These are phyloP conservation scores for Pterobdella sp. DNA, from an alignment of 2,888 invertebrate species.

Conservation along the genomic window DNA sequence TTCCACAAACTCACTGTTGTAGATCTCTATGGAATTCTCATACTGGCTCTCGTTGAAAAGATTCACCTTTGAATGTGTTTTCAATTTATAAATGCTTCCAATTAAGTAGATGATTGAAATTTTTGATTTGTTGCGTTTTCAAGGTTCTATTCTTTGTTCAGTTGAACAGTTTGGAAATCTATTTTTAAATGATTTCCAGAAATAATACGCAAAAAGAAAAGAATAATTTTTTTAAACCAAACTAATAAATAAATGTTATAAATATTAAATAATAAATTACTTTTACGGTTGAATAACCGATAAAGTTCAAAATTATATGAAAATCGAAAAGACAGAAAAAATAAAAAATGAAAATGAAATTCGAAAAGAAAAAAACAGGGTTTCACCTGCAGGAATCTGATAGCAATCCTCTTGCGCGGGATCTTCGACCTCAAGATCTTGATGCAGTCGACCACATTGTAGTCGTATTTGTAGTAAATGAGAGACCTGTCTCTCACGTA, in stretches of 20 bases:
- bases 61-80: slow-evolving; percentile 39
- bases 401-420: slow-evolving; percentile 77
- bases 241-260: background rate
- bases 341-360: background rate
- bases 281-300: background rate
- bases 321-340: background rate
- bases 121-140: too few species aligned
- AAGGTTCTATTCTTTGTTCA: too few species aligned
- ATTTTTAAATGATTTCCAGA: too few species aligned
- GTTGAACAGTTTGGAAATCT: too few species aligned
- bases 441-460: slow-evolving; percentile 88
- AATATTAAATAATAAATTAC: background rate
- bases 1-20: slow-evolving; percentile 82
- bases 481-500: slow-evolving; percentile 79
- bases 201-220: background rate
- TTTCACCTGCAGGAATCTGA: slow-evolving; percentile 53
- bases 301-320: background rate
- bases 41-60: slow-evolving; percentile 52
- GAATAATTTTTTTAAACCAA: background rate
- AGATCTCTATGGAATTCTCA: slow-evolving; percentile 71
- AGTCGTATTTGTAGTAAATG: slow-evolving; percentile 92
- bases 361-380: background rate
- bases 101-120: background rate
- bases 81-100: background rate
- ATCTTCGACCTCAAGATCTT: slow-evolving; percentile 85